Evolutionary conservation across 2,888 invertebrate species (phyloP).

Genomic region (Phalera bucephala): DNA sequence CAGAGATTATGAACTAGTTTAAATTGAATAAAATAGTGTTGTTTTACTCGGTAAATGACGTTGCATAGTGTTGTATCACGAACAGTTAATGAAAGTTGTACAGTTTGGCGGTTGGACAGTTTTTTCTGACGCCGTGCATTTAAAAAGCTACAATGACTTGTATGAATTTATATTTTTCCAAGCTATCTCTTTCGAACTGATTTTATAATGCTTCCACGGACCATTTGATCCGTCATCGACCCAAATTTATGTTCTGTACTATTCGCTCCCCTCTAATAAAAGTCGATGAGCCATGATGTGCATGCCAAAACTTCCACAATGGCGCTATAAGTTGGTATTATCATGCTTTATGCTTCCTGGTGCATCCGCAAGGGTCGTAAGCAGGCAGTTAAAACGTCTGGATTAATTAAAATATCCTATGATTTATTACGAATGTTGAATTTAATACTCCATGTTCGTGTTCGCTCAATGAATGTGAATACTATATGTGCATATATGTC

Average conservation of each 20-base stretch:
- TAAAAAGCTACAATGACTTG: conserved; percentile 9
- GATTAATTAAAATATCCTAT: conserved; percentile 31
- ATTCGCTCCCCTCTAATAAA: conserved; percentile 67
- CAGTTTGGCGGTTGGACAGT: conserved; percentile 1
- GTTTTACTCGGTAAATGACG: no score
- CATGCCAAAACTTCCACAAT: conserved; percentile 74
- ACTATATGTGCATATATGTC: no score
- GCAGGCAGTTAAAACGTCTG: conserved; percentile 30
- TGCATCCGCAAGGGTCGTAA: conserved; percentile 39
- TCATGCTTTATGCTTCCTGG: conserved; percentile 43
- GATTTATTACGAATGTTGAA: conserved; percentile 19
- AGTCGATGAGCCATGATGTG: conserved; percentile 77
- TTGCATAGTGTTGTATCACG: no score
- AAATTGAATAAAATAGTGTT: no score
- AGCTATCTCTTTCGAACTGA: conserved; percentile 39
- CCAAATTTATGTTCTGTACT: conserved; percentile 61
- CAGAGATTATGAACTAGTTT: no score
- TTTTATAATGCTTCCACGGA: conserved; percentile 64
- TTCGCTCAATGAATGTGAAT: no score
- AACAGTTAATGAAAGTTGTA: conserved; percentile 3
- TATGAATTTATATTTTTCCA: conserved; percentile 11
- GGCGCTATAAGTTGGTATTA: conserved; percentile 59
- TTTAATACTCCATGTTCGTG: no score
- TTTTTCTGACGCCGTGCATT: neutral
- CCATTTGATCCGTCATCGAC: conserved; percentile 73